These are phyloP conservation scores for Momotus momota DNA, from an alignment of 2,797 vertebrate genomes.

Conservation along the genomic window DNA sequence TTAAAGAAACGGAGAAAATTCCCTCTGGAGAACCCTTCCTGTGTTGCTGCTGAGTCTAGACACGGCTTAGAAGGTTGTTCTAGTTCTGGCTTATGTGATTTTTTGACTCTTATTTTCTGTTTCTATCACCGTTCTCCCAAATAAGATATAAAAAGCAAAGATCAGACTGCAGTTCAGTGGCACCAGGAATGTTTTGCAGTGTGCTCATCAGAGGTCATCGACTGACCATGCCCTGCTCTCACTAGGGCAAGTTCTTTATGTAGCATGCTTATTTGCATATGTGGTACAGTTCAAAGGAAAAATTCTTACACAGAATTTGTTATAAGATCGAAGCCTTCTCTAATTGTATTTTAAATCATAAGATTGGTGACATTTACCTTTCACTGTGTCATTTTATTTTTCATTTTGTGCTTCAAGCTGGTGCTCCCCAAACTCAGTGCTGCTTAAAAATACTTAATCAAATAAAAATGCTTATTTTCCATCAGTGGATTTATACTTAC, in stretches of 20 bases:
- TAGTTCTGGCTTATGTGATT: background rate
- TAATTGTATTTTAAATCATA: constrained; percentile 53
- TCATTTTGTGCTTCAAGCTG: constrained; percentile 23
- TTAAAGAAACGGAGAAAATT: background rate
- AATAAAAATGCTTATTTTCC: constrained; percentile 43
- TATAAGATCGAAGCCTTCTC: background rate
- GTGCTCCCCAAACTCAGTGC: background rate
- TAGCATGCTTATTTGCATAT: background rate
- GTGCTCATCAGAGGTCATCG: background rate
- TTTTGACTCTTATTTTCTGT: background rate
- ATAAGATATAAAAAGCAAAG: background rate
- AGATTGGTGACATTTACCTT: constrained; percentile 37
- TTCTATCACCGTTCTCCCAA: background rate
- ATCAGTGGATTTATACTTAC: background rate
- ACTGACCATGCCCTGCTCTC: background rate
- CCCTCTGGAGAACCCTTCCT: background rate
- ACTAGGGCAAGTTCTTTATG: background rate
- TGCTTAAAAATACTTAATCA: constrained; percentile 46
- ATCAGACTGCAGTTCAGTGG: background rate
- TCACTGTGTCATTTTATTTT: background rate
- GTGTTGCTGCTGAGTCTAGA: background rate
- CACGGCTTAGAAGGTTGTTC: background rate
- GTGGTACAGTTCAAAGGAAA: background rate
- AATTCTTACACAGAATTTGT: background rate
- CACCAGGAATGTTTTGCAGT: background rate